Evolutionary conservation across 2,797 vertebrate species (phyloP), one percentile per base, ranked within the genome.

Genomic region (Sebastes kiyomatsui): DNA sequence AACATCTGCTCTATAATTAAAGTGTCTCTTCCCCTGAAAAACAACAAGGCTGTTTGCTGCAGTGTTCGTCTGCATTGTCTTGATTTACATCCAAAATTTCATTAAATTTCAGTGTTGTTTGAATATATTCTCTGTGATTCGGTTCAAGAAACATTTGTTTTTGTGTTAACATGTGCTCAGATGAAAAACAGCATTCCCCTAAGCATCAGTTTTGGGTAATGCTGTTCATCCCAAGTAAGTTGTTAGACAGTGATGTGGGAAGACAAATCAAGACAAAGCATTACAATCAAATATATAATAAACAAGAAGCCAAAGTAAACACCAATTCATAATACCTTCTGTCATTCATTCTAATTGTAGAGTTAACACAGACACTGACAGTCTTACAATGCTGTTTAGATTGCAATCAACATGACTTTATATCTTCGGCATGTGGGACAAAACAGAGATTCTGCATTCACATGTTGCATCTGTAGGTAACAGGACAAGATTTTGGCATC

Each of bases 1-100:
- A 84, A 80, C 85, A 86, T 77, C 75, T 83, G 79, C 61, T 83
- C 61, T 73, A 71, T 90, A 82, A 92, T 92, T 90, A 86, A 90
- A 88, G 32, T 13, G 30, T 38, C 42, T 86, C 75, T 60, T 87
- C 68, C 52, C 52, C 49, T 73, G 74, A 82, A 77, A 90, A 84
- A 78, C 81, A 84, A 77, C 79, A 86, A 88, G 71, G 78, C 84
- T 72, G 67, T 75, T 87, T 54, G 10, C 62, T 32, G 71, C 79
- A 30, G 65, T 54, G 52, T 80, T 73, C 55, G 25, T 75, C 62
- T 79, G 60, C 72, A 78, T 74, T 49, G 30, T 81, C 65, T 49
- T 81, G 54, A 42, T 84, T 72, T 60, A 59, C 35, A 69, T 77
- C 42, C 71, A 78, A 66, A 80, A 72, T 75, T 83, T 72, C 0